Percentiles rank a stretch among this genome's conserved stretches.
phyloP scores from a whole-genome alignment of 2,888 invertebrate species.

The Phragmatobia fuliginosa region DNA sequence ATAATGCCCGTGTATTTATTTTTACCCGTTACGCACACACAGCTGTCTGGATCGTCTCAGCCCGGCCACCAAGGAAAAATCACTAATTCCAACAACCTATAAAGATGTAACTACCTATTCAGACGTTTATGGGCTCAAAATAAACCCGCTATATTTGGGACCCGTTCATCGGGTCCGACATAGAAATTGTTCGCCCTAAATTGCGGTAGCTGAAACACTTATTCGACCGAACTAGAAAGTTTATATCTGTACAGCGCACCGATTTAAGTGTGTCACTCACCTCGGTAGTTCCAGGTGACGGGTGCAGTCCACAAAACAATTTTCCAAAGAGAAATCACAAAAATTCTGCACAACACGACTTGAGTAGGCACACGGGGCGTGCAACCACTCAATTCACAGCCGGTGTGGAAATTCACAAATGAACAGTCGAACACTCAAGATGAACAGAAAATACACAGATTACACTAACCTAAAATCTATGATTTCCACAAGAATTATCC shows the following conservation, averaged over 20 bases:
- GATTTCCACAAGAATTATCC: slow-evolving; percentile 79
- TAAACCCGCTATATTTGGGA: slow-evolving; percentile 78
- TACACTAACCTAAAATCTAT: slow-evolving; percentile 85
- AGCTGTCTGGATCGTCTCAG: slow-evolving; percentile 80
- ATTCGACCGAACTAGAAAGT: slow-evolving; percentile 40
- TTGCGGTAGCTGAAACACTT: slow-evolving; percentile 50
- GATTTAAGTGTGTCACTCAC: slow-evolving; percentile 63
- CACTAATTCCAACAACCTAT: slow-evolving; percentile 60
- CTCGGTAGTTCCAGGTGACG: slow-evolving; percentile 70
- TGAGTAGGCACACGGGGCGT: slow-evolving; percentile 75
- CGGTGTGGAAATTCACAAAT: slow-evolving; percentile 80
- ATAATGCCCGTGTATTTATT: slow-evolving; percentile 85
- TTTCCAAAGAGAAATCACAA: slow-evolving; percentile 80
- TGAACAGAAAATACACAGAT: slow-evolving; percentile 84
- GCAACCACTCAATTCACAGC: slow-evolving; percentile 82
- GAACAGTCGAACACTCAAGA: slow-evolving; percentile 80
- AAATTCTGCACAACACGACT: slow-evolving; percentile 78
- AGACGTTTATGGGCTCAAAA: slow-evolving; percentile 53
- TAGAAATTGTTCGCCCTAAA: slow-evolving; percentile 70
- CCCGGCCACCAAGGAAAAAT: slow-evolving; percentile 80
- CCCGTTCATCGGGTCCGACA: slow-evolving; percentile 64
- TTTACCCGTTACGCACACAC: slow-evolving; percentile 85
- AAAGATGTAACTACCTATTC: slow-evolving; percentile 52
- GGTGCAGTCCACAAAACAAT: slow-evolving; percentile 68
- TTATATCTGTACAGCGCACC: slow-evolving; percentile 31